Evolutionary conservation across 1,140 invertebrate species (phyloP).

Genomic region (Nylanderia fulva): DNA sequence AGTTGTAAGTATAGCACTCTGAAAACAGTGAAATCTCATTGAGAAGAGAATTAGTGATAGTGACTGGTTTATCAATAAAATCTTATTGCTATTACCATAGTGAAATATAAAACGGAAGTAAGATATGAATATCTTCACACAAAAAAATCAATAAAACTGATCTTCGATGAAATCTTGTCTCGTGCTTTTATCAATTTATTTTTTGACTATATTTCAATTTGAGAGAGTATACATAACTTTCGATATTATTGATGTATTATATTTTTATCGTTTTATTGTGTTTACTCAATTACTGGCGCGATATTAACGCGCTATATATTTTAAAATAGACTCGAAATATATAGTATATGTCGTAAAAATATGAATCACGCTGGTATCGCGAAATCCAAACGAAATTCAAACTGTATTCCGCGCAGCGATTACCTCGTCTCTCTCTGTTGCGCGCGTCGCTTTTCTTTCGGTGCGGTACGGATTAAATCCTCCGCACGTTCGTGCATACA

Average conservation of each 20-base stretch:
- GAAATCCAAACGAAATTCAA: conserved; percentile 19
- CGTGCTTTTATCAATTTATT: no score
- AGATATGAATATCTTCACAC: no score
- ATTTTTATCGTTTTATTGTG: no score
- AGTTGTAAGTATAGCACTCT: no score
- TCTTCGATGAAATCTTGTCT: no score
- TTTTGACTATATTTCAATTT: no score
- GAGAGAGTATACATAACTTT: background rate
- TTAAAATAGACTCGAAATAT: background rate
- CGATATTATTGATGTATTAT: background rate
- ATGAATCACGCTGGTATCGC: conserved; percentile 7
- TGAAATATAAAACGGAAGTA: no score
- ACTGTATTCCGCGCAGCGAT: conserved; percentile 31
- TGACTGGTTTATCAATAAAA: no score
- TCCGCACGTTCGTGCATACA: conserved; percentile 54
- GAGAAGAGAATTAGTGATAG: no score
- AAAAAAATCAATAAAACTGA: no score
- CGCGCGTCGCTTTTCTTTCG: conserved; percentile 37
- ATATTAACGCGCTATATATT: conserved; percentile 9
- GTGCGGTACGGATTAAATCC: conserved; percentile 49
- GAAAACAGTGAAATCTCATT: no score
- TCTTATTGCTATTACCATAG: no score
- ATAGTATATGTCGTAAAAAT: background rate
- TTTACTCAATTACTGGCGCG: background rate
- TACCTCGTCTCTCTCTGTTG: conserved; percentile 32